Evolutionary conservation across 2,888 invertebrate species (phyloP).

Genomic region (Sarcophaga variegata): DNA sequence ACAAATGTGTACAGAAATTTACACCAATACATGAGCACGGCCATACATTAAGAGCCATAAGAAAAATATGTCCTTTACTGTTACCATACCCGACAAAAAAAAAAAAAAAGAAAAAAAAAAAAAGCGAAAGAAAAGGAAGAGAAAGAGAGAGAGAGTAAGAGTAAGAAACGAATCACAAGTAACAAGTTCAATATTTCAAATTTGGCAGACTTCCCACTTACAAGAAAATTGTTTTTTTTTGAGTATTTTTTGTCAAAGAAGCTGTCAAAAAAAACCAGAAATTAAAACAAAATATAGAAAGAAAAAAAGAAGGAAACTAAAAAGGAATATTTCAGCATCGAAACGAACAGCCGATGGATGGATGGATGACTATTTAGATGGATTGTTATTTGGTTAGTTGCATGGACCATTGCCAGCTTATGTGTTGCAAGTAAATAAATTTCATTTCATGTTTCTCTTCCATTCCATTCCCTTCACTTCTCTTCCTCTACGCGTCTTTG

Average conservation of each 20-base stretch:
- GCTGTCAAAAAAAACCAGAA: too few species aligned
- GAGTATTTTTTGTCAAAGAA: too few species aligned
- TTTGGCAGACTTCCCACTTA: conserved; percentile 61
- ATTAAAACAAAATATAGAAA: too few species aligned
- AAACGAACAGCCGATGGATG: background rate
- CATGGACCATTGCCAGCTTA: background rate
- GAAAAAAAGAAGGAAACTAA: too few species aligned
- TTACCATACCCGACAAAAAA: background rate
- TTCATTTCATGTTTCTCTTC: background rate
- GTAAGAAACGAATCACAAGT: conserved; percentile 25
- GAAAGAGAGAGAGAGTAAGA: background rate
- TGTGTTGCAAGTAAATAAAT: conserved; percentile 30
- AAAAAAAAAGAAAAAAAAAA: background rate
- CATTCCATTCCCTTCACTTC: too few species aligned
- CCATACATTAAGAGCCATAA: background rate
- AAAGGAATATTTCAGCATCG: background rate
- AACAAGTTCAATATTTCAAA: conserved; percentile 54
- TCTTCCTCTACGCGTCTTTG: too few species aligned
- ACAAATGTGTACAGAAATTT: background rate
- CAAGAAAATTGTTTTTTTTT: conserved; percentile 2
- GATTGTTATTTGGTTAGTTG: background rate
- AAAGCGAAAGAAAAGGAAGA: background rate
- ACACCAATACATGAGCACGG: background rate
- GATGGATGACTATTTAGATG: background rate
- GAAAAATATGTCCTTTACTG: background rate